A percentile compares a stretch with the other conserved stretches of the same genome.
Evolutionary conservation across 2,797 vertebrate genomes (phyloP).

Genomic region (Trematomus bernacchii): DNA sequence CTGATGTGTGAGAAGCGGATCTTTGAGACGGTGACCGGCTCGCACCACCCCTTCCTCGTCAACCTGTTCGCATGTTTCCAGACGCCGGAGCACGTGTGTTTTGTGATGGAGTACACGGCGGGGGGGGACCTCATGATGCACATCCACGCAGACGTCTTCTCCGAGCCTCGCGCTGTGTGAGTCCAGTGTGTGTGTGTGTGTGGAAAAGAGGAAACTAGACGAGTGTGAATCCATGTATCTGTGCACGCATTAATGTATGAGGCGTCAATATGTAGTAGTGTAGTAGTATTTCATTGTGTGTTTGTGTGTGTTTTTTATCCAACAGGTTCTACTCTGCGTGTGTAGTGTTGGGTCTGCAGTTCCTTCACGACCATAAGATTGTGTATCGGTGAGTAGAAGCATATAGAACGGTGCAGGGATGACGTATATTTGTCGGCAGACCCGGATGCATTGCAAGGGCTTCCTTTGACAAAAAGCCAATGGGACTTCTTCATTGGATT

Average conservation of each 20-base stretch:
- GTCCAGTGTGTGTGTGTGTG: slow-evolving; percentile 47
- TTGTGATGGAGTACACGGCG: slow-evolving; percentile 94
- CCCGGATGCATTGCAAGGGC: no score
- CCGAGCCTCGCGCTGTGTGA: slow-evolving; percentile 84
- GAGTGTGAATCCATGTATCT: not conserved
- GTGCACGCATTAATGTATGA: not conserved
- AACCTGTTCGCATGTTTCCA: slow-evolving; percentile 95
- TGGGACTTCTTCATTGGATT: no score
- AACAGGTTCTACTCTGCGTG: slow-evolving; percentile 92
- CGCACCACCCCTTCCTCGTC: slow-evolving; percentile 92
- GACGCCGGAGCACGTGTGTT: slow-evolving; percentile 92
- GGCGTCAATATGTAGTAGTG: not conserved
- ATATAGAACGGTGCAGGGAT: no score
- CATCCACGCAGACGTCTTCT: slow-evolving; percentile 85
- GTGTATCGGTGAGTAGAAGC: slow-evolving; percentile 88
- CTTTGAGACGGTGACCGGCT: slow-evolving; percentile 88
- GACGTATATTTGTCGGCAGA: no score
- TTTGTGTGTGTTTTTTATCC: not conserved
- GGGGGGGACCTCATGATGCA: slow-evolving; percentile 95
- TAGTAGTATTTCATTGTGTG: not conserved
- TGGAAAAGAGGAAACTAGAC: not conserved
- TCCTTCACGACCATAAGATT: slow-evolving; percentile 92
- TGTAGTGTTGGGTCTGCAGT: slow-evolving; percentile 91
- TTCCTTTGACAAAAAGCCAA: no score
- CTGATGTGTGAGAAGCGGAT: slow-evolving; percentile 95